Conservation (phyloP, 1,140 invertebrate species). For the Dreissena rostriformis region DNA sequence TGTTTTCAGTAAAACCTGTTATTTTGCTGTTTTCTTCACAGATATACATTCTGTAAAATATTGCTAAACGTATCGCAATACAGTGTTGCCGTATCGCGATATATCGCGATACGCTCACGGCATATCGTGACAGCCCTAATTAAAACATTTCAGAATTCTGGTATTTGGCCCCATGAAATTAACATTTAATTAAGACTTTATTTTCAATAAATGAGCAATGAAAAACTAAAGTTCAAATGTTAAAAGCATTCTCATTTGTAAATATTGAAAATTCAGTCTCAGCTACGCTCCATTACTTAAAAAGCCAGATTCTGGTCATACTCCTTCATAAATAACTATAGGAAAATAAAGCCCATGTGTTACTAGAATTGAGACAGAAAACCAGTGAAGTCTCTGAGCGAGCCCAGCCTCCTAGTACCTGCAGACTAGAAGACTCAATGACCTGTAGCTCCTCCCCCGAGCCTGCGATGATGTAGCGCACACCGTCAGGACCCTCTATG, state of each 20-base stretch:
- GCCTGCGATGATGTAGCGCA: constrained; percentile 50
- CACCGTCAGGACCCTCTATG: constrained; percentile 49
- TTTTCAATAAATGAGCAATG: too few species aligned
- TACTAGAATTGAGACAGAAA: not conserved
- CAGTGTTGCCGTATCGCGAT: too few species aligned
- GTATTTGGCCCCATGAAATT: too few species aligned
- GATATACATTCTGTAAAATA: too few species aligned
- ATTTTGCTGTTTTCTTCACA: too few species aligned
- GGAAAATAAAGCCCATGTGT: not conserved
- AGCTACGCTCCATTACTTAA: not conserved
- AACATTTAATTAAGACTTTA: too few species aligned
- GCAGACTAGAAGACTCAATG: constrained; percentile 43
- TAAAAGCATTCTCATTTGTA: not conserved
- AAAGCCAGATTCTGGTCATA: not conserved
- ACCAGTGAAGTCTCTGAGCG: not conserved
- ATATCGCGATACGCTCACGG: too few species aligned
- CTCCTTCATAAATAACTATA: not conserved
- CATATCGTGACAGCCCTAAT: too few species aligned
- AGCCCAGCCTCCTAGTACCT: constrained; percentile 11
- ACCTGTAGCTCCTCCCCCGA: constrained; percentile 52
- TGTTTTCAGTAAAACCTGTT: too few species aligned
- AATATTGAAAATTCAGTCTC: not conserved
- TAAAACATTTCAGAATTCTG: too few species aligned
- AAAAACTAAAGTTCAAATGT: not conserved
- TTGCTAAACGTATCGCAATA: too few species aligned